Evolutionary conservation across 2,113 vertebrate genomes (phyloP).

Genomic region (Ammospiza nelsoni): DNA sequence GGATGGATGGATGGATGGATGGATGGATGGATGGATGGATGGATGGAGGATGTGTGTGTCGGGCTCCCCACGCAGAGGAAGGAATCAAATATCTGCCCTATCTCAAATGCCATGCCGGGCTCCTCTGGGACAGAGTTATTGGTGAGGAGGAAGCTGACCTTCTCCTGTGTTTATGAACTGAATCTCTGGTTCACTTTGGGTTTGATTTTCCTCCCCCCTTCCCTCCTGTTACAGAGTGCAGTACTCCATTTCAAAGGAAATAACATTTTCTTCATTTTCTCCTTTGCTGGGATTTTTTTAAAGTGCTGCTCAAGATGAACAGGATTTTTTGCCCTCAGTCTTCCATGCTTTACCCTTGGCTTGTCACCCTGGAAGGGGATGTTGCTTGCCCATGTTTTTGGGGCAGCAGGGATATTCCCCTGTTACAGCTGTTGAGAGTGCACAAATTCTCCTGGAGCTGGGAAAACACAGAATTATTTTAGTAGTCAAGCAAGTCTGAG

Average conservation of each 20-base stretch:
- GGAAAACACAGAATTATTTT: not conserved
- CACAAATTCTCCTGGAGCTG: not conserved
- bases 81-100: constrained; percentile 35
- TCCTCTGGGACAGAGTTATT: not conserved
- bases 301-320: not conserved
- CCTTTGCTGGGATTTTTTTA: not conserved
- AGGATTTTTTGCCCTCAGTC: not conserved
- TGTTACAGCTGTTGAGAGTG: not conserved
- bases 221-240: not conserved
- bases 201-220: not conserved
- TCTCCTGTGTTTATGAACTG: constrained; percentile 44
- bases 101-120: not conserved
- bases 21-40: no score
- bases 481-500: not conserved
- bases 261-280: constrained; percentile 9
- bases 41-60: not conserved
- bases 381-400: not conserved
- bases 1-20: no score
- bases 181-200: not conserved
- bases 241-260: constrained; percentile 10
- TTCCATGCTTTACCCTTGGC: not conserved
- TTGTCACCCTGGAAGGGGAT: not conserved
- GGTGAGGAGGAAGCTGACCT: constrained; percentile 54
- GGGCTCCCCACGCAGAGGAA: not conserved
- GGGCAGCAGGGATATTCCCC: not conserved